A percentile compares a stretch with the other conserved stretches of the same genome.
Conservation (phyloP, 2,797 vertebrate species). For the Hozukius guyotensis region DNA sequence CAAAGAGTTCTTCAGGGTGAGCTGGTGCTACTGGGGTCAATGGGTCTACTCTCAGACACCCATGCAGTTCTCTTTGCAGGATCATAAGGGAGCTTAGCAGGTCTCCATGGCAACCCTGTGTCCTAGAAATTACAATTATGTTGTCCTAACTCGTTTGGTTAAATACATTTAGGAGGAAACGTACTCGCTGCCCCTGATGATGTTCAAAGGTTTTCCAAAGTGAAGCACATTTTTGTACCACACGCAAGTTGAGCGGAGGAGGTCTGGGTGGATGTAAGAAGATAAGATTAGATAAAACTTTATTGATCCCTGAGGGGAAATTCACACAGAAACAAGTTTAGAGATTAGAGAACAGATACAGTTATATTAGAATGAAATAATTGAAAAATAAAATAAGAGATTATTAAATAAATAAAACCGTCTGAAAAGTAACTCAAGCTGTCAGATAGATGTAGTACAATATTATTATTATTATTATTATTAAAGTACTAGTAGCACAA, state of each 20-base stretch:
- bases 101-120: background rate
- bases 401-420: background rate
- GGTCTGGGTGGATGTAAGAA: background rate
- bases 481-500: background rate
- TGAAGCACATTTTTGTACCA: background rate
- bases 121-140: background rate
- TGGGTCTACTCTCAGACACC: background rate
- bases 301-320: background rate
- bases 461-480: too few species aligned
- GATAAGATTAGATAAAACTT: conserved; percentile 11
- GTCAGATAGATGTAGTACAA: background rate
- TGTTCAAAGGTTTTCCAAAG: background rate
- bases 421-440: too few species aligned
- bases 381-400: background rate
- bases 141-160: background rate
- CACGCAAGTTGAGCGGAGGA: background rate
- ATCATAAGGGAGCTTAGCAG: background rate
- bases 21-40: conserved; percentile 44
- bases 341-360: background rate
- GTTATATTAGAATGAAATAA: background rate
- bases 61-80: background rate
- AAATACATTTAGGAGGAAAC: background rate
- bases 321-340: background rate
- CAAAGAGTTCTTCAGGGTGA: conserved; percentile 99
- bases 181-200: background rate